phyloP scores from a whole-genome alignment of 1,140 invertebrate species.

The Leptinotarsa texana region DNA sequence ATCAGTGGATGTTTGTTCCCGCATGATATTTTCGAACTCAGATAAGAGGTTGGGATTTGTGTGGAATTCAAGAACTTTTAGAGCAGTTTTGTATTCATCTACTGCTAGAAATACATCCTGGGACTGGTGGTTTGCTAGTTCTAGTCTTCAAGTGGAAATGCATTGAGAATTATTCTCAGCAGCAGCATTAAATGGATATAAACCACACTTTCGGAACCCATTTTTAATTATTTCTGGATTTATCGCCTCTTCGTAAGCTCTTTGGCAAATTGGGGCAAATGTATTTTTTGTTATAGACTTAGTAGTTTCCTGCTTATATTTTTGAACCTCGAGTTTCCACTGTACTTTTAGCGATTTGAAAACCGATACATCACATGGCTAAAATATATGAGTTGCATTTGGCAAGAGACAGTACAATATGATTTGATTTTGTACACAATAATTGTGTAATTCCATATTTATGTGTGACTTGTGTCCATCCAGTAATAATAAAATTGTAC shows the following conservation, averaged over 20 bases:
- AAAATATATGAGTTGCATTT: constrained; percentile 54
- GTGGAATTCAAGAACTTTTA: too few species aligned
- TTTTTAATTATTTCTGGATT: neutral
- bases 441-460: constrained; percentile 48
- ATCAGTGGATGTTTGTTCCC: too few species aligned
- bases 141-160: too few species aligned
- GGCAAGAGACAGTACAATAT: constrained; percentile 52
- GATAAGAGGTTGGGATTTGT: too few species aligned
- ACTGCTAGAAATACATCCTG: too few species aligned
- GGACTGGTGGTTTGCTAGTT: too few species aligned
- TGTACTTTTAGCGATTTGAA: constrained; percentile 48
- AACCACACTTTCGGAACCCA: neutral
- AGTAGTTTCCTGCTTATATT: neutral
- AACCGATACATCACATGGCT: constrained; percentile 53
- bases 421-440: constrained; percentile 54
- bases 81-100: too few species aligned
- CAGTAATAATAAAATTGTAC: constrained; percentile 54
- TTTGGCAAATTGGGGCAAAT: neutral
- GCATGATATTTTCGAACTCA: too few species aligned
- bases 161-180: too few species aligned
- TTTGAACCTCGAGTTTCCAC: constrained; percentile 48
- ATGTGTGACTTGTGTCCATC: constrained; percentile 55
- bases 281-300: neutral
- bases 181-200: neutral
- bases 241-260: neutral